Conservation (phyloP, 2,888 invertebrate species). For the Spisula solida region DNA sequence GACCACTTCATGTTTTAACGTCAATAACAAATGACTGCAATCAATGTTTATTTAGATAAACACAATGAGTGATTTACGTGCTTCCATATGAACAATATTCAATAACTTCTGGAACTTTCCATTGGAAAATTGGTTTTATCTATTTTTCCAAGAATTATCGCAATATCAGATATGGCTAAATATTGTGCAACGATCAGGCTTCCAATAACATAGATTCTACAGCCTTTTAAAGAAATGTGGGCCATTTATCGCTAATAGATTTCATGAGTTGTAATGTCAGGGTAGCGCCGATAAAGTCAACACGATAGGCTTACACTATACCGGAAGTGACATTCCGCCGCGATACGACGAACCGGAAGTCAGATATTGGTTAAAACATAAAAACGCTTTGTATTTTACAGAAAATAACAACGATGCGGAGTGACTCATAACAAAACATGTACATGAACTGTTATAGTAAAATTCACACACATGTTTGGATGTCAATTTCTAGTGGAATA, state of each 20-base stretch:
- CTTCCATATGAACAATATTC: not conserved
- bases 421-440: not conserved
- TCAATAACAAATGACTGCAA: not conserved
- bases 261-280: not conserved
- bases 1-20: not conserved
- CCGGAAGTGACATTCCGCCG: not conserved
- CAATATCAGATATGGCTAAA: not conserved
- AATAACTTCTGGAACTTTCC: not conserved
- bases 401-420: not conserved
- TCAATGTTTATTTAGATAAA: slow-evolving; percentile 2
- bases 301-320: not conserved
- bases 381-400: not conserved
- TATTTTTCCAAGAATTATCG: not conserved
- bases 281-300: not conserved
- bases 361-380: not conserved
- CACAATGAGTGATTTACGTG: not conserved
- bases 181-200: not conserved
- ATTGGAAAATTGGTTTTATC: no score
- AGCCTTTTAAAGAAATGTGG: not conserved
- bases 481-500: not conserved
- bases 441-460: not conserved
- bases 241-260: not conserved
- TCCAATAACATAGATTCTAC: not conserved
- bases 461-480: not conserved
- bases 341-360: not conserved